Evolutionary conservation across 2,888 invertebrate species (phyloP), one percentile per base, ranked within the genome.

Genomic region (Pyralis farinalis): DNA sequence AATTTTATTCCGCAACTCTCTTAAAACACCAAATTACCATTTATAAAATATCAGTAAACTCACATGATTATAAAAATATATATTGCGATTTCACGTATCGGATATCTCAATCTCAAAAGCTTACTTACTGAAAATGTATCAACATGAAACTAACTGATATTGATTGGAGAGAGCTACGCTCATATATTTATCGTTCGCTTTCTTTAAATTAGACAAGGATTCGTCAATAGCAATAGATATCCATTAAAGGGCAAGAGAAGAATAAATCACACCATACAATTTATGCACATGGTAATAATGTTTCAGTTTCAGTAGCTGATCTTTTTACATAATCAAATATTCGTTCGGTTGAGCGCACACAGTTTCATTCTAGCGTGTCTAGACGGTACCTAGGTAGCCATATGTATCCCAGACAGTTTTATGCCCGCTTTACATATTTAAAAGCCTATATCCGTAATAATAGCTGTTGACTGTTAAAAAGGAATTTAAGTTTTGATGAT

Each of bases 281-380:
- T 42, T 27, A 33, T 25, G n/a, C n/a, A 25, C 25, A 7, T 7
- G 25, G 7, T 25, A 25, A 8, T 8, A 25, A 25, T 2, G 25
- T 25, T 25, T 25, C 25, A 4, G 25, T 25, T 16, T 16, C 16
- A 16, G 3, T 16, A 16, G n/a, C n/a, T 16, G 34, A 7, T 35
- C 28, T 60, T 68, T 79, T 80, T 71, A 71, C 74, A 75, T 83
- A 82, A 83, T 83, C 75, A 81, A 84, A 85, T 83, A 82, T 81
- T 81, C 78, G 71, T 36, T 34, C 28, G 16, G 34, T 27, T 36
- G 27, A 36, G 35, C 28, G 28, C 27, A 28, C 27, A 28, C 28
- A 27, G 5, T 12, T 40, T 30, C 49, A 30, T 11, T 22, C 8
- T 16, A 3, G 16, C 12, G 28, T 49, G 76, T 74, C 74, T 75